Evolutionary conservation across 2,888 invertebrate genomes (phyloP), one percentile per base, ranked within the genome.

Genomic region (Agrilus biguttatus): DNA sequence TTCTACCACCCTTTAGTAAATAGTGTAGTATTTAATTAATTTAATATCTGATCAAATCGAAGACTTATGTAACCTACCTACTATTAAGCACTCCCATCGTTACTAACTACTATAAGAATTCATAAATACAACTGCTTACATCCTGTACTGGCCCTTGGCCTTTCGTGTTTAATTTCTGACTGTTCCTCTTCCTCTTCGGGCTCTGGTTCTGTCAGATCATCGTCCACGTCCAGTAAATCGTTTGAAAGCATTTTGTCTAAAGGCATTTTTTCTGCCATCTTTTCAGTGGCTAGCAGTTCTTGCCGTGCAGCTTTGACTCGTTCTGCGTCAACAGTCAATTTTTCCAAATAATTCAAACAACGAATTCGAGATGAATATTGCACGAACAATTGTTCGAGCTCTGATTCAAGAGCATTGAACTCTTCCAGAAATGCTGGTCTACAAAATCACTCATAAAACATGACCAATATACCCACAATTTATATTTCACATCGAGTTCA

Each of bases 401-500:
- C 91, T 36, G 72, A 69, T 65, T 98, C 96, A 41, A 91, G 71
- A 39, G 82, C 79, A 45, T 90, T 89, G 64, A 92, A 88, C 65
- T 98, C 97, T 55, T 93, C 91, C 74, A 96, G 83, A 63, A 95
- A 97, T 0, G 93, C 95, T 1, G 97, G 97, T 40, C 88, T 84
- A 55, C 42, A 53, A 55, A 44, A 41, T 14, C 19, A 42, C 53
- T 45, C 19, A 19, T 19, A n/a, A n/a, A n/a, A n/a, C n/a, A n/a
- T n/a, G n/a, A n/a, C n/a, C n/a, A n/a, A n/a, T n/a, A n/a, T n/a
- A n/a, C n/a, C n/a, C n/a, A n/a, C n/a, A 17, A 17, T 17, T 17
- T 4, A 17, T 17, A 17, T 17, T 17, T 17, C 17, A 17, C 17
- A 17, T 4, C 17, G 4, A 17, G 4, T 17, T 17, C 4, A 17